Conservation (phyloP, 2,888 invertebrate species). For the Conops quadrifasciatus region DNA sequence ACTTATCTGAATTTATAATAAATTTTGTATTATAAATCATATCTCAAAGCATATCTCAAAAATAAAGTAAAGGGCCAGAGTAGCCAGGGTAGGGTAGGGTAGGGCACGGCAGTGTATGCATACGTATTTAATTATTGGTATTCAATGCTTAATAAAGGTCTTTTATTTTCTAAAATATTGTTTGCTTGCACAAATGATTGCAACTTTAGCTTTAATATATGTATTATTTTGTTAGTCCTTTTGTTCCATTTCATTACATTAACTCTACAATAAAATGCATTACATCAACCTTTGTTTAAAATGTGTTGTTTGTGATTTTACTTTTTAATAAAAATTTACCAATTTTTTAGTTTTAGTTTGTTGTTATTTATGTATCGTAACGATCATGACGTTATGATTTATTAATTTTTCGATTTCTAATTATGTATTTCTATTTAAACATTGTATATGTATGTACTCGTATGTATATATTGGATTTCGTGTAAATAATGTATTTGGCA, state of each 20-base stretch:
- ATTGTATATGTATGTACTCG: background rate
- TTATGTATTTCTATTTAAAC: constrained; percentile 10
- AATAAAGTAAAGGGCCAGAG: no score
- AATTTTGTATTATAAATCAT: no score
- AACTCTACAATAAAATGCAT: background rate
- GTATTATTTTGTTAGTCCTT: background rate
- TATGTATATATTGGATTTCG: constrained; percentile 2
- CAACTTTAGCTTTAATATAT: background rate
- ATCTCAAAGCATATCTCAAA: no score
- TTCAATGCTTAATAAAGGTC: no score
- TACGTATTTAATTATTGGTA: no score
- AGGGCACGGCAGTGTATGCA: no score
- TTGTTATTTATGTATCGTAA: background rate
- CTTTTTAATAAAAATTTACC: no score
- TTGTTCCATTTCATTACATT: background rate
- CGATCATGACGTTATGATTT: background rate
- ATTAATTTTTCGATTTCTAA: background rate
- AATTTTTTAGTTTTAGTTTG: constrained; percentile 11
- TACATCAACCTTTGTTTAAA: background rate
- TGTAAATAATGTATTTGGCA: constrained; percentile 31
- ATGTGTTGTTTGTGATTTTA: background rate
- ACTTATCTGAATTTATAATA: no score
- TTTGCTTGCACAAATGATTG: constrained; percentile 4
- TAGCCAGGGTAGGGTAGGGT: no score
- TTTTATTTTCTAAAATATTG: background rate